A percentile compares a stretch with the other conserved stretches of the same genome.
phyloP scores from a whole-genome alignment of 1,140 invertebrate genomes.

The Trichoplusia ni region DNA sequence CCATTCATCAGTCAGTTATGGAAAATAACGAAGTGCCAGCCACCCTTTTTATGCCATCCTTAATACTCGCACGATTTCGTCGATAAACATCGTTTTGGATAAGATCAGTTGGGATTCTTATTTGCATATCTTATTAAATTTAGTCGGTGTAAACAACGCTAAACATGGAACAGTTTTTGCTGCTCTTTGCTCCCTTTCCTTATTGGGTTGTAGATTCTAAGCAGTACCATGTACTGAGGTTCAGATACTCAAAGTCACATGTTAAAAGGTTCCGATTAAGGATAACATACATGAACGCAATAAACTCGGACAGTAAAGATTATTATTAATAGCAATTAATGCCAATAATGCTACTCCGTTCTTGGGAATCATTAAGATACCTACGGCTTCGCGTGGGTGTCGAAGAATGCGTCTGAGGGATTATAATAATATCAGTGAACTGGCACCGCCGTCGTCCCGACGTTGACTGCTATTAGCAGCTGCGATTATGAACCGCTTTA shows the following conservation, averaged over 20 bases:
- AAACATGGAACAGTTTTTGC: conserved; percentile 21
- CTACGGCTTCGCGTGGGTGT: too few species aligned
- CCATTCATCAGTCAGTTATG: conserved; percentile 76
- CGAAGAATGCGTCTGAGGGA: too few species aligned
- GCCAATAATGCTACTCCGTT: too few species aligned
- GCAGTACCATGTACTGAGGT: not conserved
- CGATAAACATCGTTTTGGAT: conserved; percentile 44
- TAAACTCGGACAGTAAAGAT: too few species aligned
- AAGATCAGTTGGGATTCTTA: conserved; percentile 21
- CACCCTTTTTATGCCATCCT: conserved; percentile 63
- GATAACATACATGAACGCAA: too few species aligned
- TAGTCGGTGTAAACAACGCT: conserved; percentile 8
- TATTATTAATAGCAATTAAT: too few species aligned
- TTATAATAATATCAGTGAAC: too few species aligned
- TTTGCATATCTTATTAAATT: conserved; percentile 32
- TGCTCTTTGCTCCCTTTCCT: not conserved
- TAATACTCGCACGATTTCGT: conserved; percentile 55
- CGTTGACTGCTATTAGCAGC: too few species aligned
- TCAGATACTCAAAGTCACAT: not conserved
- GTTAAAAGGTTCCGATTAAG: conserved; percentile 5
- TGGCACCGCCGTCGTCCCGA: too few species aligned
- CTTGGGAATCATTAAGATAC: too few species aligned
- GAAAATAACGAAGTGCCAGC: conserved; percentile 59
- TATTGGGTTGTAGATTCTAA: conserved; percentile 1
- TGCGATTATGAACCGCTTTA: too few species aligned